A percentile compares a stretch with the other conserved stretches of the same genome.
Evolutionary conservation across 2,113 vertebrate genomes (phyloP).

Genomic region (Nematolebias whitei): DNA sequence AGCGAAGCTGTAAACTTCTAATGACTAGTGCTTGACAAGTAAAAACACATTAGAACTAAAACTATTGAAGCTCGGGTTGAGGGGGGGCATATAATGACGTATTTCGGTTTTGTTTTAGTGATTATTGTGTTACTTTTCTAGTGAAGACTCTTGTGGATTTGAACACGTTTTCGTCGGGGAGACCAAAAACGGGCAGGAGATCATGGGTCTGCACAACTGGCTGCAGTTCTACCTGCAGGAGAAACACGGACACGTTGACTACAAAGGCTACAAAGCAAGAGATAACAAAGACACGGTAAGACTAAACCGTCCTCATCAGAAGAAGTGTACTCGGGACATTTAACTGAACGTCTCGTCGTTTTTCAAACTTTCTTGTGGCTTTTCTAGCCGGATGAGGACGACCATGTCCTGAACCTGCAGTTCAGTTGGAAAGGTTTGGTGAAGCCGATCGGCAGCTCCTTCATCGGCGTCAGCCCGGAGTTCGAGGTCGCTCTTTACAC

Average conservation of each 20-base stretch:
- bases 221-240: conserved; percentile 90
- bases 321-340: not conserved
- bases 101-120: not conserved
- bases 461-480: conserved; percentile 86
- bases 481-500: conserved; percentile 88
- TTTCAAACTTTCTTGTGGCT: not conserved
- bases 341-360: not conserved
- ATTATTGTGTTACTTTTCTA: conserved; percentile 37
- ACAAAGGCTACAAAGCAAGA: conserved; percentile 84
- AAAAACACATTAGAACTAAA: not conserved
- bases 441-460: conserved; percentile 83
- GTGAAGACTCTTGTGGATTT: conserved; percentile 87
- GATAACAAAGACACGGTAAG: conserved; percentile 81
- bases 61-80: not conserved
- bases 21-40: too few species aligned
- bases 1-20: too few species aligned
- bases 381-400: conserved; percentile 83
- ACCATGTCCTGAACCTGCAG: conserved; percentile 87
- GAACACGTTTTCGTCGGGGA: conserved; percentile 91
- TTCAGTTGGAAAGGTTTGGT: conserved; percentile 88
- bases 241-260: conserved; percentile 81
- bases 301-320: not conserved
- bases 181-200: conserved; percentile 76
- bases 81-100: not conserved
- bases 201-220: conserved; percentile 90